These are phyloP conservation scores for Macrobrachium rosenbergii DNA, from an alignment of 1,140 invertebrate species.

Conservation along the genomic window DNA sequence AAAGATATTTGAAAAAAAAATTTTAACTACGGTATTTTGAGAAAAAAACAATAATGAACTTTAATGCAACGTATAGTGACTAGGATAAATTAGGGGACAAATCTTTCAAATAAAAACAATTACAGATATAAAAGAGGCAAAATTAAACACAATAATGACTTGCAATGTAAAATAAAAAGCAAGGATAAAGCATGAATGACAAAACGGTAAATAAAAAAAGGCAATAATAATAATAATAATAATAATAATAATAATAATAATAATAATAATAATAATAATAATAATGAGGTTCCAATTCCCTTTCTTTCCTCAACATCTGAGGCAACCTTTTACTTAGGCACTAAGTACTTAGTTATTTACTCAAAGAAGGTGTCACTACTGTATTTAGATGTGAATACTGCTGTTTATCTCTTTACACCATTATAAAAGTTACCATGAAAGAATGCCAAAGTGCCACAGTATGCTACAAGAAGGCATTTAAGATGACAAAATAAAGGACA, in stretches of 20 bases:
- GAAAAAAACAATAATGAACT: constrained; percentile 1
- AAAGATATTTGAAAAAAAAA: too few relatives aligned
- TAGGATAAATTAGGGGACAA: too few relatives aligned
- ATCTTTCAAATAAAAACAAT: not conserved
- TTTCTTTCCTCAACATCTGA: too few relatives aligned
- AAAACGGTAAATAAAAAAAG: not conserved
- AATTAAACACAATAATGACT: too few relatives aligned
- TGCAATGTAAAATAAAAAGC: not conserved
- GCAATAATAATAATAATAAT: constrained; percentile 15
- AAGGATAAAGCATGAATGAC: too few relatives aligned
- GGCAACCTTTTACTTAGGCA: too few relatives aligned
- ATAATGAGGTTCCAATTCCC: not conserved
- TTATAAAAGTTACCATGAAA: not conserved
- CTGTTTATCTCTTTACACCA: not conserved
- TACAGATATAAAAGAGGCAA: too few relatives aligned
- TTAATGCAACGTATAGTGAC: not conserved
- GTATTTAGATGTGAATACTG: not conserved
- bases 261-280: constrained; percentile 35
- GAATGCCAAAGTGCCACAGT: not conserved
- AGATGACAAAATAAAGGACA: not conserved
- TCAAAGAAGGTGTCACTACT: not conserved
- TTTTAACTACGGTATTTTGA: too few relatives aligned
- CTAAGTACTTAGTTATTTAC: too few relatives aligned
- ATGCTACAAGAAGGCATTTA: not conserved
- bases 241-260: constrained; percentile 34